Evolutionary conservation across 2,888 invertebrate genomes (phyloP).

Genomic region (Chalcosyrphus nemorum): DNA sequence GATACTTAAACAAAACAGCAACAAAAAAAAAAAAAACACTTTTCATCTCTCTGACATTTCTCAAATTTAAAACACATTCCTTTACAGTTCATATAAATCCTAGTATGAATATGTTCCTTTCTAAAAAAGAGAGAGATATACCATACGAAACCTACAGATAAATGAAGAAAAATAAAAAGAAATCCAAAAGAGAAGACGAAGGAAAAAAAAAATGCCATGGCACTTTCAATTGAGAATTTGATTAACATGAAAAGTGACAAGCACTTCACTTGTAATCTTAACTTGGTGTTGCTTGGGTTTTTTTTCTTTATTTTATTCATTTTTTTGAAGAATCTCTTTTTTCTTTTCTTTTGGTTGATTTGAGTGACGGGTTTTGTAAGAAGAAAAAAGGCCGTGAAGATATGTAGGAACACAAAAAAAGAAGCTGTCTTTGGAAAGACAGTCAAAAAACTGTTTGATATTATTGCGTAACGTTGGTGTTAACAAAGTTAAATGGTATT

Average conservation of each 20-base stretch:
- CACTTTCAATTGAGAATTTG: conserved; percentile 62
- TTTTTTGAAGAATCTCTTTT: background rate
- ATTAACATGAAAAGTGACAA: conserved; percentile 65
- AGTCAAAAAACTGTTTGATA: conserved; percentile 11
- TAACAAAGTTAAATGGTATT: background rate
- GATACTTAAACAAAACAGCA: background rate
- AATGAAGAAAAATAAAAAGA: conserved; percentile 27
- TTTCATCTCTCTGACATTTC: conserved; percentile 38
- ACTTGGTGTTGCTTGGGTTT: conserved; percentile 36
- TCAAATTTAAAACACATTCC: conserved; percentile 45
- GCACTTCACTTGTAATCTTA: conserved; percentile 62
- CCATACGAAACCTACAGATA: background rate
- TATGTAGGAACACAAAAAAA: background rate
- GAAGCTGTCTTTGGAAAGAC: conserved; percentile 2
- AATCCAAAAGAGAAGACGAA: conserved; percentile 18
- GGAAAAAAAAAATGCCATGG: conserved; percentile 23
- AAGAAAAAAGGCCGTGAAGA: background rate
- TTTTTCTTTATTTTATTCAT: background rate
- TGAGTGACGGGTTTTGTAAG: conserved; percentile 46
- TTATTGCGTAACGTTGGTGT: conserved; percentile 11
- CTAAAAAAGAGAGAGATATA: background rate
- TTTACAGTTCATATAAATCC: background rate
- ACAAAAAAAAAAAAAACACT: background rate
- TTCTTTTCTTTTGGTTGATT: background rate
- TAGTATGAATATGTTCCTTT: background rate